Evolutionary conservation across 2,797 vertebrate species (phyloP).

Genomic region (Buphagus erythrorhynchus): DNA sequence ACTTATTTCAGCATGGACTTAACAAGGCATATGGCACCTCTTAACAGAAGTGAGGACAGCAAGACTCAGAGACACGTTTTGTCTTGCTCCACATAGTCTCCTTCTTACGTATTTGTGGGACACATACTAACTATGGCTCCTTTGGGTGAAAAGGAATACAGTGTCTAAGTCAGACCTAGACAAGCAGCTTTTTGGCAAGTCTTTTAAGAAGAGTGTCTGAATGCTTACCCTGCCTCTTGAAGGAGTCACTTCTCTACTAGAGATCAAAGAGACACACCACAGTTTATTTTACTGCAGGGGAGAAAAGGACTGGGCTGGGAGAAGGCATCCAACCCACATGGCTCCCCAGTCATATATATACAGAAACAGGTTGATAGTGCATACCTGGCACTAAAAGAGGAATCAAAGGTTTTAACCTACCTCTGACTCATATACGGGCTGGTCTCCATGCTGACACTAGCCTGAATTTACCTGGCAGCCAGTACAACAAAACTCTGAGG

Average conservation of each 20-base stretch:
- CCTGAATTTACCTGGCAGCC: not conserved
- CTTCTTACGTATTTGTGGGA: not conserved
- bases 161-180: not conserved
- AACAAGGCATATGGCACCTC: not conserved
- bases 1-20: constrained; percentile 3
- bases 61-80: not conserved
- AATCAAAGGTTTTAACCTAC: not conserved
- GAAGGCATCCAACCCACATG: not conserved
- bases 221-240: not conserved
- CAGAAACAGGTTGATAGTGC: not conserved
- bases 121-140: not conserved
- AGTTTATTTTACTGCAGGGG: not conserved
- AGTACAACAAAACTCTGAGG: not conserved
- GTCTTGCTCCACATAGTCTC: not conserved
- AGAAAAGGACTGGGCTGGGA: not conserved
- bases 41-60: not conserved
- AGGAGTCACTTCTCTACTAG: not conserved
- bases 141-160: not conserved
- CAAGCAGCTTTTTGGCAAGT: not conserved
- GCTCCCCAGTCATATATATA: not conserved
- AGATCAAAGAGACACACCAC: not conserved
- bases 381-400: not conserved
- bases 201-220: not conserved
- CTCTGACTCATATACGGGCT: not conserved
- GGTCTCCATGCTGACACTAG: not conserved